Conservation (phyloP, 2,888 invertebrate genomes). For the Hofmannophila pseudospretella region DNA sequence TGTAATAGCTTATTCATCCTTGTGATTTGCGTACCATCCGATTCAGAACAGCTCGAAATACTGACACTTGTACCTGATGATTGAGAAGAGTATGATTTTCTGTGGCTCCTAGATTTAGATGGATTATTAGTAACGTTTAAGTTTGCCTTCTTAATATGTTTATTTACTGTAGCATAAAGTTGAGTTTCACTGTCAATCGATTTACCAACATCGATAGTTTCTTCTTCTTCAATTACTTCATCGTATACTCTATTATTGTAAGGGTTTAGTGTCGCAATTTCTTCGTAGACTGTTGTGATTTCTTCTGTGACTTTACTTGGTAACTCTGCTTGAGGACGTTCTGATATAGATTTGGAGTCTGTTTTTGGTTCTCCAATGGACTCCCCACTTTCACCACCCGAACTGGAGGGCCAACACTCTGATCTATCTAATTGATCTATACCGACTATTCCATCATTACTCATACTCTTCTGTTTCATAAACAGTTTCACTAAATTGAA, state of each 20-base stretch:
- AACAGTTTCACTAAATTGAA: constrained; percentile 92
- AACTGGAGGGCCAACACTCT: constrained; percentile 86
- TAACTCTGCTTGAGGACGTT: constrained; percentile 71
- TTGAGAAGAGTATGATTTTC: constrained; percentile 66
- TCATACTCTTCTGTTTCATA: constrained; percentile 92
- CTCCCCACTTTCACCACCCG: constrained; percentile 80
- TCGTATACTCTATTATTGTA: constrained; percentile 64
- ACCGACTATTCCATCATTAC: constrained; percentile 84
- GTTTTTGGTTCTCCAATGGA: constrained; percentile 70
- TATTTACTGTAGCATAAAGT: constrained; percentile 70
- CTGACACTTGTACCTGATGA: constrained; percentile 74
- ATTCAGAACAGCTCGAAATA: constrained; percentile 75
- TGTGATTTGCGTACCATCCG: constrained; percentile 73
- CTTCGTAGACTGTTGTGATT: constrained; percentile 56
- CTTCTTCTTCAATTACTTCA: constrained; percentile 70
- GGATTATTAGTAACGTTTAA: constrained; percentile 76
- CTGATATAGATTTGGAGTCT: constrained; percentile 41
- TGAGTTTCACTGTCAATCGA: constrained; percentile 62
- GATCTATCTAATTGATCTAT: constrained; percentile 86
- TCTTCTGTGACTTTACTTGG: constrained; percentile 74
- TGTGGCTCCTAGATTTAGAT: constrained; percentile 53
- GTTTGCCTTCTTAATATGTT: constrained; percentile 63
- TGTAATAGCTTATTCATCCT: constrained; percentile 61
- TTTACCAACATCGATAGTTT: constrained; percentile 58
- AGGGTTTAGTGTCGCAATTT: constrained; percentile 48